Evolutionary conservation across 2,113 vertebrate genomes (phyloP), one percentile per base, ranked within the genome.

Genomic region (Thamnaconus septentrionalis): DNA sequence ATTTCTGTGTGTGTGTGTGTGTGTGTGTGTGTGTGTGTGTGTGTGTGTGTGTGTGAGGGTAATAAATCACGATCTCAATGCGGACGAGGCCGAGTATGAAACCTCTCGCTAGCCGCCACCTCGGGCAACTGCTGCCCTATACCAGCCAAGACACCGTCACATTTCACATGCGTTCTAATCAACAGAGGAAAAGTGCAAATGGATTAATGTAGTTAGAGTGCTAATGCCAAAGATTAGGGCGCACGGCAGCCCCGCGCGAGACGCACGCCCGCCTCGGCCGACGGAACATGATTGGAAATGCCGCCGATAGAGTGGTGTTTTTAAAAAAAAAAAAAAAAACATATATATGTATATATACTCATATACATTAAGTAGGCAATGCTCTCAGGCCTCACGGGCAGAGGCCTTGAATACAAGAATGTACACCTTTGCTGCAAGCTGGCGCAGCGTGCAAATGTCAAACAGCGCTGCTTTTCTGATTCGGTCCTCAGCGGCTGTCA

Each of bases 21-120:
- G 72, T 48, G 47, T 48, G 7, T 41, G 53, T 39, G 12, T 53
- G 18, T 54, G 39, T 41, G 31, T 51, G 63, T 59, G 68, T 73
- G 6, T 73, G 70, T 60, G 69, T 39, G 61, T 62, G 61, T 73
- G 71, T 71, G 64, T 67, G 45, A 18, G 66, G 75, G 85, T 86
- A 86, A 90, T 90, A 90, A 90, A 90, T 90, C 87, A 88, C 86
- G 78, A 83, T 86, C 77, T 85, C 78, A 80, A 78, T 76, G 82
- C 63, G 69, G 81, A 82, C 78, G 41, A 69, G 78, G 77, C 77
- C 60, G 67, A 59, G 72, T 88, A 87, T 85, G 76, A 89, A 84
- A 82, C 64, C 80, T 79, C 82, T 69, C 72, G 72, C 74, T 83
- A 6, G 54, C 71, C 76, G 80, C 76, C 80, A 82, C 89, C 89